Conservation (phyloP, 2,797 vertebrate genomes). For the Crocidura indochinensis region DNA sequence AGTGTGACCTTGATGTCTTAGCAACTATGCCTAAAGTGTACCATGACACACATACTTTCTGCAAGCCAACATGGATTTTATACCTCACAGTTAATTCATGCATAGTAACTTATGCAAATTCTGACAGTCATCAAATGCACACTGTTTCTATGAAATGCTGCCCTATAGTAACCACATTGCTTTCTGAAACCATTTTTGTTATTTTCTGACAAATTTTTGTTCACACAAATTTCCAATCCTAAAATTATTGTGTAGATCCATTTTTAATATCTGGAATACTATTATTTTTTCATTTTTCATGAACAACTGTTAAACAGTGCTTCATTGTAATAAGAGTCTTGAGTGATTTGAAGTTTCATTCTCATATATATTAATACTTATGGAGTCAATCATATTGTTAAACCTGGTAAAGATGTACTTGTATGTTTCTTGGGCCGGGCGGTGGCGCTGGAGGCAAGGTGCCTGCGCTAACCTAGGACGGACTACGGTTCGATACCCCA, state of each 20-base stretch:
- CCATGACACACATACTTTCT: slow-evolving; percentile 56
- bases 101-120: slow-evolving; percentile 92
- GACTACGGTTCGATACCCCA: no score
- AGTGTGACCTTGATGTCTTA: slow-evolving; percentile 77
- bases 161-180: slow-evolving; percentile 86
- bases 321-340: slow-evolving; percentile 74
- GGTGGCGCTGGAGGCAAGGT: no score
- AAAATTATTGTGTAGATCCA: slow-evolving; percentile 71
- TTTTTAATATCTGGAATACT: slow-evolving; percentile 77
- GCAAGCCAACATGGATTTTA: slow-evolving; percentile 90
- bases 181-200: slow-evolving; percentile 86
- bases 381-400: slow-evolving; percentile 65
- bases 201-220: slow-evolving; percentile 88
- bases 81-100: slow-evolving; percentile 92
- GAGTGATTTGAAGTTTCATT: slow-evolving; percentile 72
- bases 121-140: slow-evolving; percentile 91
- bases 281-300: slow-evolving; percentile 79
- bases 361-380: slow-evolving; percentile 80
- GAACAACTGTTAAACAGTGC: slow-evolving; percentile 69
- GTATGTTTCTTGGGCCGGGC: no score
- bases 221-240: slow-evolving; percentile 81
- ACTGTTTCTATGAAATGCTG: slow-evolving; percentile 89
- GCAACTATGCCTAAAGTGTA: slow-evolving; percentile 82
- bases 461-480: no score
- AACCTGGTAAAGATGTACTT: slow-evolving; percentile 76